phyloP scores from a whole-genome alignment of 2,888 invertebrate species.

The Mystacides longicornis region DNA sequence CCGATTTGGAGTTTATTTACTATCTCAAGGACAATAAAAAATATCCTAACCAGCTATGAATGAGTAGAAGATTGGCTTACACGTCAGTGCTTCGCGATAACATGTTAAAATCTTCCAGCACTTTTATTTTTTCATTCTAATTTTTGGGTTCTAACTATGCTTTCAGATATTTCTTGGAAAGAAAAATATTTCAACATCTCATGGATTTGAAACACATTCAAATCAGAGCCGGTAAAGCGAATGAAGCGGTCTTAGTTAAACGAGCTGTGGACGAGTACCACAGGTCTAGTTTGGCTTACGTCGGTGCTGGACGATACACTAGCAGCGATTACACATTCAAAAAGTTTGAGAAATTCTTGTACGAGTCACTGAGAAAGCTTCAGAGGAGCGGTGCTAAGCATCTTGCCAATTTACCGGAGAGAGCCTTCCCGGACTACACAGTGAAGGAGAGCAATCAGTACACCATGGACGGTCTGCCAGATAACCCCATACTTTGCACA shows the following conservation, averaged over 20 bases:
- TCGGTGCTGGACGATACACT: slow-evolving; percentile 55
- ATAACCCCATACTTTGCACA: slow-evolving; percentile 75
- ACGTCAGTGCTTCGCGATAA: no score
- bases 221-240: slow-evolving; percentile 81
- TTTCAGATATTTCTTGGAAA: slow-evolving; percentile 78
- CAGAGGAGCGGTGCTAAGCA: slow-evolving; percentile 62
- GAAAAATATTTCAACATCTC: slow-evolving; percentile 88
- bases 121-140: no score
- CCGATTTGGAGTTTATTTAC: no score
- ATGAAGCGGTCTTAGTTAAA: slow-evolving; percentile 82
- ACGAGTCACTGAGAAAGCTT: slow-evolving; percentile 73
- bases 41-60: no score
- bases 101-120: no score
- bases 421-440: slow-evolving; percentile 45
- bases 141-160: no score
- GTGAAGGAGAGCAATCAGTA: slow-evolving; percentile 45
- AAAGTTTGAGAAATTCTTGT: slow-evolving; percentile 81
- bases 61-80: no score
- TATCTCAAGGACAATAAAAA: no score
- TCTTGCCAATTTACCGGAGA: slow-evolving; percentile 54
- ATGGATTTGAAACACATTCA: slow-evolving; percentile 87
- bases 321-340: slow-evolving; percentile 62
- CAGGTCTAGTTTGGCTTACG: slow-evolving; percentile 63
- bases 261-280: slow-evolving; percentile 79
- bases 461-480: slow-evolving; percentile 56